Conservation (phyloP, 2,888 invertebrate species). For the Hermodice carunculata region DNA sequence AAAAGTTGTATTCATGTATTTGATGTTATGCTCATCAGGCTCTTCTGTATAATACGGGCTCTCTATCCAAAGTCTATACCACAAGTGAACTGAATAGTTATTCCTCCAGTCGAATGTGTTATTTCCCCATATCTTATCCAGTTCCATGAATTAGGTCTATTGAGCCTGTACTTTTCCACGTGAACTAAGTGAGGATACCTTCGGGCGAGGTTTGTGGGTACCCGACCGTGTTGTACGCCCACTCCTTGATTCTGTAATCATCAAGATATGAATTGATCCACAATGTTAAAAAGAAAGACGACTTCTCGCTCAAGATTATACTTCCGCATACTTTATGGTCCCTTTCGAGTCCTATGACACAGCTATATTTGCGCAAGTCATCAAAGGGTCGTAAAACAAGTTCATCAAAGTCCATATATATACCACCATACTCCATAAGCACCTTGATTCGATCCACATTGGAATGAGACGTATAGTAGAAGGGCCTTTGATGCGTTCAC, state of each 20-base stretch:
- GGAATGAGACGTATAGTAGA: slow-evolving; percentile 46
- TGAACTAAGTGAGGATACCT: slow-evolving; percentile 44
- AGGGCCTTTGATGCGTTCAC: slow-evolving; percentile 39
- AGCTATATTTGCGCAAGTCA: slow-evolving; percentile 35
- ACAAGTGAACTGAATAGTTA: slow-evolving; percentile 57
- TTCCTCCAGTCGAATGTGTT: slow-evolving; percentile 40
- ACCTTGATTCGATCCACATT: slow-evolving; percentile 46
- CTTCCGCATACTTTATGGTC: slow-evolving; percentile 45
- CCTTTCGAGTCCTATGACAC: slow-evolving; percentile 37
- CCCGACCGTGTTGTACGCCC: slow-evolving; percentile 50
- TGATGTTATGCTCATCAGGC: slow-evolving; percentile 42
- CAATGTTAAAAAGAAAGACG: slow-evolving; percentile 40
- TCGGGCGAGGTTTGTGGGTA: slow-evolving; percentile 42
- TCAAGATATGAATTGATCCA: slow-evolving; percentile 48
- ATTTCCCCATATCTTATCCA: slow-evolving; percentile 42
- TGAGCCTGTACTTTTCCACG: slow-evolving; percentile 36
- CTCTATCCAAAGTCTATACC: slow-evolving; percentile 42
- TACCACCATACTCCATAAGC: slow-evolving; percentile 44
- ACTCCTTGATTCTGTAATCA: slow-evolving; percentile 45
- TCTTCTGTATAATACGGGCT: slow-evolving; percentile 42
- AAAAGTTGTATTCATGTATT: slow-evolving; percentile 41
- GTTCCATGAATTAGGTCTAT: slow-evolving; percentile 44
- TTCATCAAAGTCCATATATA: slow-evolving; percentile 47
- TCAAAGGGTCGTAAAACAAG: slow-evolving; percentile 40
- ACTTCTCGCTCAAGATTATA: slow-evolving; percentile 41